These are phyloP conservation scores for Gadus macrocephalus DNA, from an alignment of 2,113 vertebrate species.

Conservation along the genomic window DNA sequence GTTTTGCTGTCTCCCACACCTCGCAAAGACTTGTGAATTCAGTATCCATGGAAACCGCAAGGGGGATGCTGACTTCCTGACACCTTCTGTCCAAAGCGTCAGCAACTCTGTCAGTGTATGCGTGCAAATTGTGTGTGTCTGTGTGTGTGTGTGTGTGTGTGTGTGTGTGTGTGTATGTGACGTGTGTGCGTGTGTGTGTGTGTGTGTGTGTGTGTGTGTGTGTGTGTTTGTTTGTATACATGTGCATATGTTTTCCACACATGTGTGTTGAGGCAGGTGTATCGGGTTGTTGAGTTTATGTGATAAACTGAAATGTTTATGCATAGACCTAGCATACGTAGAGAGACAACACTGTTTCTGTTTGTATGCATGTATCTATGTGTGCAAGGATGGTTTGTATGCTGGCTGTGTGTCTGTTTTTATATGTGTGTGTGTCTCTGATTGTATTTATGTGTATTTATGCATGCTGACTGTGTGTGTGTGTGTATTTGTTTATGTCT, in stretches of 20 bases:
- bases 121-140: not conserved
- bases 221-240: constrained; percentile 44
- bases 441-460: not conserved
- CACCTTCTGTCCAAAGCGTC: constrained; percentile 57
- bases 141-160: not conserved
- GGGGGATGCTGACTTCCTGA: constrained; percentile 57
- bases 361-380: not conserved
- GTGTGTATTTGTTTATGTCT: constrained; percentile 47
- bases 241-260: constrained; percentile 30
- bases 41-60: constrained; percentile 59
- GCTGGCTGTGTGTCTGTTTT: too few species aligned
- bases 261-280: too few species aligned
- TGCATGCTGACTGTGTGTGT: not conserved
- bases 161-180: constrained; percentile 31
- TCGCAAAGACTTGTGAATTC: constrained; percentile 45
- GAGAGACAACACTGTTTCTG: not conserved
- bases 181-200: constrained; percentile 38
- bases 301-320: too few species aligned
- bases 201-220: constrained; percentile 36
- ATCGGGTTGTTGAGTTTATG: too few species aligned
- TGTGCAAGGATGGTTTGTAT: not conserved
- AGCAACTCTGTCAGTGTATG: constrained; percentile 31
- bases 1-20: constrained; percentile 23
- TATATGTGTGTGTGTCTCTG: too few species aligned
- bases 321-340: too few species aligned